Evolutionary conservation across 2,888 invertebrate genomes (phyloP), one percentile per base, ranked within the genome.

Genomic region (Priocnemis perturbator): DNA sequence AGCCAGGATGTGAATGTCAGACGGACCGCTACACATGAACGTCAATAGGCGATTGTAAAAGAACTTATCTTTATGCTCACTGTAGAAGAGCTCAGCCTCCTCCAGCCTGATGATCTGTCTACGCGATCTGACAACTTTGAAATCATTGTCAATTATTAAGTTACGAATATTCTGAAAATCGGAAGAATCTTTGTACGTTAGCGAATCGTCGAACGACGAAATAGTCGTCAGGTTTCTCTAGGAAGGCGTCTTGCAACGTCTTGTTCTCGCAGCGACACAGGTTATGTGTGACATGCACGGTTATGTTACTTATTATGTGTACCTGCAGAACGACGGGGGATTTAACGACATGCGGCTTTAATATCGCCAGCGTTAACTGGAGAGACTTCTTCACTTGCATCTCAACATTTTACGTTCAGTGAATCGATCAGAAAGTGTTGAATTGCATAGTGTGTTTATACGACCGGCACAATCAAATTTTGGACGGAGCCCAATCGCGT

Each of bases 1-100:
- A 7, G 95, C 94, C 76, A 98, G 90, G 74, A 98, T 92, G 79
- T 96, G 93, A 11, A 95, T 91, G 83, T 95, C 94, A 62, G 95
- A 93, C n/a, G 94, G 93, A 0, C 97, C 98, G 91, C 97, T 98
- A 86, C 81, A 92, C 95, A 97, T 96, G 84, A 96, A 96, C 9
- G 95, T 94, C 20, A 94, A 91, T 7, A 97, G 90, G 58, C 97
- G 92, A 81, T 95, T 94, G 84, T 93, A 97, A 89, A 97, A 97
- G 89, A 97, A 97, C 87, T 95, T 95, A 9, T 91, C 91, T 83
- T 91, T 91, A 88, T 98, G 98, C 85, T 97, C 97, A 50, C 90
- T 90, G 85, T 98, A 98, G 90, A 98, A 97, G 56, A 90, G 89
- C 82, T 93, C 92, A 0, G 95, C 96, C 74, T 93, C 90, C 76